Evolutionary conservation across 2,888 invertebrate genomes (phyloP).

Genomic region (Dolichomitus sp.): DNA sequence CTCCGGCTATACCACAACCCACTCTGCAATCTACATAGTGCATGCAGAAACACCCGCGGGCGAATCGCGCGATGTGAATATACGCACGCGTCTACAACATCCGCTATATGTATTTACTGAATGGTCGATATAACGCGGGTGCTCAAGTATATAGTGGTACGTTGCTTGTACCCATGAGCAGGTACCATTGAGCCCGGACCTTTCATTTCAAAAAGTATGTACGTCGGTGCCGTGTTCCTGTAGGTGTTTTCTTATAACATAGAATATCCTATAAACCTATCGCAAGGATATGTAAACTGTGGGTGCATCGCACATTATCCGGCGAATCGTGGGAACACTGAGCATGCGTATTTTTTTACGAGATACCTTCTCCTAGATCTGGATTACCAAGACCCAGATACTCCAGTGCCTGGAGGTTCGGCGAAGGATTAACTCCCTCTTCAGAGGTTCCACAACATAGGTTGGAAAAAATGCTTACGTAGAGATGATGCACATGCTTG

Average conservation of each 20-base stretch:
- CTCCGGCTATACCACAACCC: neutral
- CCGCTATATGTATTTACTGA: constrained; percentile 31
- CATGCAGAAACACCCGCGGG: constrained; percentile 13
- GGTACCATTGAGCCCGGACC: neutral
- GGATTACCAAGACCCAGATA: neutral
- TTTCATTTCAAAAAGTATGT: constrained; percentile 24
- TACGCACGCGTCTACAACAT: constrained; percentile 30
- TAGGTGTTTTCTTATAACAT: constrained; percentile 14
- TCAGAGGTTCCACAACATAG: neutral
- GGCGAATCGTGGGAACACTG: constrained; percentile 23
- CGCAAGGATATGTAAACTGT: constrained; percentile 16
- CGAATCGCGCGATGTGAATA: constrained; percentile 35
- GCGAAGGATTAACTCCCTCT: neutral
- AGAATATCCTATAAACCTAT: constrained; percentile 17
- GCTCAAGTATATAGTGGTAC: neutral
- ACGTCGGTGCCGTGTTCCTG: constrained; percentile 3
- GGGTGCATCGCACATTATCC: constrained; percentile 14
- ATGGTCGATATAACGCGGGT: constrained; percentile 13
- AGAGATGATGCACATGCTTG: too few relatives aligned
- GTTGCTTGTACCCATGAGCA: constrained; percentile 12
- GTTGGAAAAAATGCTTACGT: neutral
- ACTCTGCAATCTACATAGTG: constrained; percentile 37
- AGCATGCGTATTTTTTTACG: constrained; percentile 11
- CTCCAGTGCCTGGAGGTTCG: neutral
- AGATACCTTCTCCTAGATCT: constrained; percentile 6